Percentiles rank a stretch among this genome's conserved stretches.
Evolutionary conservation across 1,140 invertebrate species (phyloP).

Genomic region (Pectinophora gossypiella): DNA sequence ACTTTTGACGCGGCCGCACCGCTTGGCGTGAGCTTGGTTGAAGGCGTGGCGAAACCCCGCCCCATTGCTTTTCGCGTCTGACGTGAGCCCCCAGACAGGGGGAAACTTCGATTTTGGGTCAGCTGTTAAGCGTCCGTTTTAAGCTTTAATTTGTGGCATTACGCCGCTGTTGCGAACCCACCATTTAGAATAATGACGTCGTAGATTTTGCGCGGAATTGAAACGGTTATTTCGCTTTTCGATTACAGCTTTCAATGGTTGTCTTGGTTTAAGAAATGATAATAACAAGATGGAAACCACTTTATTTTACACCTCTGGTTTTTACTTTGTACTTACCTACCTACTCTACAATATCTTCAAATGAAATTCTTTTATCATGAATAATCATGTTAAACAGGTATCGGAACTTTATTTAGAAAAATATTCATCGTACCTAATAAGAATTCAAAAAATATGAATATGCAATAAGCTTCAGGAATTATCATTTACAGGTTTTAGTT

Average conservation of each 20-base stretch:
- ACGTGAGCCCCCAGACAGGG: conserved; percentile 36
- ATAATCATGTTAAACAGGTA: no score
- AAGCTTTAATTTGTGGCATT: conserved; percentile 75
- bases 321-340: no score
- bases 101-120: conserved; percentile 68
- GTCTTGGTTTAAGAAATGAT: not conserved
- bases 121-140: conserved; percentile 73
- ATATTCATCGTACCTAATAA: no score
- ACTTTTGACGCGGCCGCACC: conserved; percentile 61
- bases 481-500: no score
- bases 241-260: conserved; percentile 14
- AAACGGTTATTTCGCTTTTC: conserved; percentile 42
- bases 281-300: no score
- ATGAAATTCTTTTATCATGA: no score
- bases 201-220: conserved; percentile 47
- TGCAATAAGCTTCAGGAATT: no score
- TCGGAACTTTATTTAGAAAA: no score
- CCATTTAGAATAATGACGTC: conserved; percentile 67
- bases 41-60: conserved; percentile 64
- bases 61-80: conserved; percentile 66
- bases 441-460: no score
- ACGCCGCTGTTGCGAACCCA: conserved; percentile 44
- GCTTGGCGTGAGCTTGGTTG: conserved; percentile 34
- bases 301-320: no score
- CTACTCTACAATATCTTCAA: no score